Base-by-base conservation (phyloP, 1,140 invertebrate genomes). In the Lordiphosa clarofinis region DNA sequence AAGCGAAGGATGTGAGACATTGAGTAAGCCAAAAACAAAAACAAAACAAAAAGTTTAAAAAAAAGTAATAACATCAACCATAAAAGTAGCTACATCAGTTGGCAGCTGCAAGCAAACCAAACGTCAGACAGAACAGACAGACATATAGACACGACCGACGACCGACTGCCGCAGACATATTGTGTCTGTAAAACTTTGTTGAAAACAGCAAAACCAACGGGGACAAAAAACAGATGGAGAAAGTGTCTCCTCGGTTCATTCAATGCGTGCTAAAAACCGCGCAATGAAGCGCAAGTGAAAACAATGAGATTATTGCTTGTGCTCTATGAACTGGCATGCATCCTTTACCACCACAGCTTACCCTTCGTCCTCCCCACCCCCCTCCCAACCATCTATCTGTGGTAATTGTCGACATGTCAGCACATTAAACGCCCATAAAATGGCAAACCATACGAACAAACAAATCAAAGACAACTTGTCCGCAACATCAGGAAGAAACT, bases 61-160 rank as follows among this genome's bases (percentile, higher is more conserved):
- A 84, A 81, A 71, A 67, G 78, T 82, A 84, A 82, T 82, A 82
- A 84, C 78, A 82, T 82, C 76, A 82, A 76, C 72, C 69, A 82
- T 82, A 82, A 82, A 84, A 82, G 78, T 82, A 84, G 78, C 78
- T 78, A 84, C 78, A 82, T 82, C 78, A 73, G 78, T 63, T 84
- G 78, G 63, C 78, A 81, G 78, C 81, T 82, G 76, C 63, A 64
- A 72, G 72, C 72, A 58, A 63, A 72, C 38, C 39, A 48, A 37
- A 46, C 37, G 35, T 31, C 49, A 33, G 49, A 38, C 36, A 28
- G 11, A 38, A 12, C 13, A 40, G 11, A 36, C 12, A 40, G 36
- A 47, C 28, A 59, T 13, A 55, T 13, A 48, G 37, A n/a, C n/a
- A 56, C 31, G 47, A 55, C 31, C 52, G 68, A 78, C 57, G 60